These are phyloP conservation scores for Eulemur rubriventer DNA, from an alignment of 2,797 vertebrate species.

Conservation along the genomic window DNA sequence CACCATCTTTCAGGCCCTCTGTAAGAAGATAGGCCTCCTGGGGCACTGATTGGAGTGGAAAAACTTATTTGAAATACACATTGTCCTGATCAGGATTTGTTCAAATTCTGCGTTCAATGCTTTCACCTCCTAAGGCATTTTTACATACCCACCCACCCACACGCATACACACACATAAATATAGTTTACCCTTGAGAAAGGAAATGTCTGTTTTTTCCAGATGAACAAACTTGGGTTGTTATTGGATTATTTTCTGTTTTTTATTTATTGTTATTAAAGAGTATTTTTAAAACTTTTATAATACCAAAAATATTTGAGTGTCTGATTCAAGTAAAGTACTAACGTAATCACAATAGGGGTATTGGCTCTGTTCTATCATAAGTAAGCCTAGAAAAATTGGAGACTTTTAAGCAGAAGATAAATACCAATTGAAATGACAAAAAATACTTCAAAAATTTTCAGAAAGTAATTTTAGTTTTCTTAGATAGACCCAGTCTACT, in stretches of 20 bases:
- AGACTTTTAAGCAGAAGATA: slow-evolving; percentile 14
- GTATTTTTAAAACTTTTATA: neutral
- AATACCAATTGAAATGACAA: slow-evolving; percentile 4
- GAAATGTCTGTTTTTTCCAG: neutral
- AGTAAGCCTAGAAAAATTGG: neutral
- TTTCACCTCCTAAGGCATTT: neutral
- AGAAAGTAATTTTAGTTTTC: slow-evolving; percentile 26
- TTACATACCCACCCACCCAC: neutral
- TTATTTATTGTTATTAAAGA: neutral
- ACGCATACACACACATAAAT: accelerated
- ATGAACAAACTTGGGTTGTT: neutral
- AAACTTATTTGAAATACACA: neutral
- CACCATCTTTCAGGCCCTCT: neutral
- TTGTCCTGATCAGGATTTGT: neutral
- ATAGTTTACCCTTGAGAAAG: neutral
- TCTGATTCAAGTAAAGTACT: neutral
- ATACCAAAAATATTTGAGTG: neutral
- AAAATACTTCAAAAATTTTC: neutral
- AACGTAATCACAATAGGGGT: neutral
- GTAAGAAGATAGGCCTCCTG: neutral
- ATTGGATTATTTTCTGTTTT: neutral
- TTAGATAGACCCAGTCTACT: neutral
- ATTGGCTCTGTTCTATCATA: slow-evolving; percentile 17
- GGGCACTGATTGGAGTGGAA: neutral
- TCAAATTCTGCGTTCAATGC: neutral